Percentiles rank a stretch among this genome's conserved stretches.
Evolutionary conservation across 2,888 invertebrate genomes (phyloP).

Genomic region (Endotricha flammealis): DNA sequence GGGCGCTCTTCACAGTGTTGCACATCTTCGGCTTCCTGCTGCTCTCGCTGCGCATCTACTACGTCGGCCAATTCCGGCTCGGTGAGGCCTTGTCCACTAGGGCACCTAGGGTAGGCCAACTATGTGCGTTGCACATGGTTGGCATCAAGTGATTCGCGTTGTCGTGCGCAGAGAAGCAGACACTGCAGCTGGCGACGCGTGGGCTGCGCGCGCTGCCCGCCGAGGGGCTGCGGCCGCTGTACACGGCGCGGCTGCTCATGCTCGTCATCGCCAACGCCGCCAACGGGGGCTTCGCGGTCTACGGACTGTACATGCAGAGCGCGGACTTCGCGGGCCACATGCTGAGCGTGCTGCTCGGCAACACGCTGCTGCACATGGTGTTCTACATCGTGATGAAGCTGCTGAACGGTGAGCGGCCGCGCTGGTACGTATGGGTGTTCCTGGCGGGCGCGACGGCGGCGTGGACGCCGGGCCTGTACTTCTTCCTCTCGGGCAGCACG

Average conservation of each 20-base stretch:
- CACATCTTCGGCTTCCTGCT: conserved; percentile 84
- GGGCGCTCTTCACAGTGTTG: conserved; percentile 85
- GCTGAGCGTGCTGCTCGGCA: conserved; percentile 87
- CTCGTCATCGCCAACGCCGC: conserved; percentile 81
- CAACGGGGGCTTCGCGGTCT: conserved; percentile 84
- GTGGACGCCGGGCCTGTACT: conserved; percentile 85
- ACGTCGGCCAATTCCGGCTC: conserved; percentile 86
- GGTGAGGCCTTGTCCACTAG: too few relatives aligned
- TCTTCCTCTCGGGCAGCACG: conserved; percentile 33
- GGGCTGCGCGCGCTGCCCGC: conserved; percentile 31
- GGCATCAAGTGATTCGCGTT: too few relatives aligned
- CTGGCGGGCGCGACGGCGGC: conserved; percentile 80
- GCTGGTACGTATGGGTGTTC: conserved; percentile 80
- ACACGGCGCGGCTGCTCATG: conserved; percentile 76
- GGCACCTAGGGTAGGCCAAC: too few relatives aligned
- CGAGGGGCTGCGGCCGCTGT: conserved; percentile 47
- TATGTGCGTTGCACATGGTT: too few relatives aligned
- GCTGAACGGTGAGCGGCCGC: conserved; percentile 80
- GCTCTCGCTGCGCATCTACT: conserved; percentile 86
- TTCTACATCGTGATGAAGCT: conserved; percentile 94
- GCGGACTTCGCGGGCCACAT: conserved; percentile 90
- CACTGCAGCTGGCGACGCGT: conserved; percentile 49
- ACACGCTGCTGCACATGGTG: conserved; percentile 87
- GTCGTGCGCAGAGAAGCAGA: conserved; percentile 47
- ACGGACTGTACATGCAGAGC: conserved; percentile 80